phyloP scores from a whole-genome alignment of 2,797 vertebrate species.

The Carapus acus region DNA sequence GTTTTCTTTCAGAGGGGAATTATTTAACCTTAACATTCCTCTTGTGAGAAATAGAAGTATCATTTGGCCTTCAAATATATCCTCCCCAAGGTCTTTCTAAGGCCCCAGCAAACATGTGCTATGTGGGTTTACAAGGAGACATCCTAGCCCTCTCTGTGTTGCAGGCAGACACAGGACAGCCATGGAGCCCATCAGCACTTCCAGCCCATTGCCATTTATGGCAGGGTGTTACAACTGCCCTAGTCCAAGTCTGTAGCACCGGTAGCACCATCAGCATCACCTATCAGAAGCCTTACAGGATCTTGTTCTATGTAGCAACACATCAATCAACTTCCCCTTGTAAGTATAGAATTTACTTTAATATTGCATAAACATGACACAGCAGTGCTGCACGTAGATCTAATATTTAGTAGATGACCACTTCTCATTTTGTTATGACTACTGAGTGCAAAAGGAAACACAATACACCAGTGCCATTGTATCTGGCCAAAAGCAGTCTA shows the following conservation, averaged over 20 bases:
- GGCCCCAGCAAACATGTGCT: slow-evolving; percentile 54
- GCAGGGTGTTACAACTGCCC: background rate
- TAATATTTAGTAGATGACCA: background rate
- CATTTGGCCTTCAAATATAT: slow-evolving; percentile 74
- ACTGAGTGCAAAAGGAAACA: background rate
- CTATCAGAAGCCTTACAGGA: background rate
- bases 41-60: slow-evolving; percentile 64
- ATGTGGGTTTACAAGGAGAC: slow-evolving; percentile 54
- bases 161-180: slow-evolving; percentile 15
- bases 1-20: slow-evolving; percentile 64
- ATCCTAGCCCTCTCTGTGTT: slow-evolving; percentile 5
- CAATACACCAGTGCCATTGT: background rate
- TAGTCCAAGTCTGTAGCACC: slow-evolving; percentile 11
- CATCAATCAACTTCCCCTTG: background rate
- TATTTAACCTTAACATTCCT: slow-evolving; percentile 68
- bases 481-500: slow-evolving; percentile 5
- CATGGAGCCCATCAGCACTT: slow-evolving; percentile 44
- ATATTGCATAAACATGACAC: background rate
- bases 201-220: slow-evolving; percentile 18
- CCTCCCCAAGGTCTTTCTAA: slow-evolving; percentile 64
- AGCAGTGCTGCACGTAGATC: too few species aligned
- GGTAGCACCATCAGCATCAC: slow-evolving; percentile 15
- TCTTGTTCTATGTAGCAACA: too few species aligned
- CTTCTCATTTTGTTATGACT: background rate
- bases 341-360: background rate